Evolutionary conservation across 2,888 invertebrate species (phyloP), one percentile per base, ranked within the genome.

Genomic region (Allolobophora icterica): DNA sequence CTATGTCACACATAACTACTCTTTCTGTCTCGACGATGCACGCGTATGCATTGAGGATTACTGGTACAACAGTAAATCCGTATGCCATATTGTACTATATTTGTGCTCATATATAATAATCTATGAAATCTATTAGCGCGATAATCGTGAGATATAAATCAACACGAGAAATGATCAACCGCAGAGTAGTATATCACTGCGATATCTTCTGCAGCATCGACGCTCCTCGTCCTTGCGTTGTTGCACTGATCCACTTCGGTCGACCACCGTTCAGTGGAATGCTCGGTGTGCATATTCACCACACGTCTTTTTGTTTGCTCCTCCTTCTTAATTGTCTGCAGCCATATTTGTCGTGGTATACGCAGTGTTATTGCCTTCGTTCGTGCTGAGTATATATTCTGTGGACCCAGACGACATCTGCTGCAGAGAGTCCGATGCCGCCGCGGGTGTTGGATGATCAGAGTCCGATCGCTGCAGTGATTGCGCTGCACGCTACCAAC

Each of bases 301-400:
- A n/a, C 71, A n/a, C n/a, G 71, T 24, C n/a, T 11, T 21, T 15
- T 1, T 71, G 71, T 71, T 71, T 71, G n/a, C 6, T 11, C 71
- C n/a, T 30, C n/a, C 4, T 13, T 30, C 71, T 71, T 71, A 71
- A 71, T 71, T 71, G n/a, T 71, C 71, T 71, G 30, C 71, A 4
- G 71, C n/a, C 71, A n/a, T 71, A 71, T 52, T 24, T n/a, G 71
- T 71, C 71, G n/a, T 71, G 71, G n/a, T 71, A n/a, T 71, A n/a
- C 11, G 71, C 71, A 17, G n/a, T 71, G 11, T 71, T n/a, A 71
- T 8, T 71, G 30, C 0, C 71, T 6, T n/a, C 71, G 71, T 71
- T 17, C n/a, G 71, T 19, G 52, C 52, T 24, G 52, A 52, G 52
- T 6, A 52, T 24, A 4, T 21, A n/a, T n/a, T n/a, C n/a, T n/a